phyloP scores from a whole-genome alignment of 2,113 vertebrate genomes.

The Macheiramphus alcinus region DNA sequence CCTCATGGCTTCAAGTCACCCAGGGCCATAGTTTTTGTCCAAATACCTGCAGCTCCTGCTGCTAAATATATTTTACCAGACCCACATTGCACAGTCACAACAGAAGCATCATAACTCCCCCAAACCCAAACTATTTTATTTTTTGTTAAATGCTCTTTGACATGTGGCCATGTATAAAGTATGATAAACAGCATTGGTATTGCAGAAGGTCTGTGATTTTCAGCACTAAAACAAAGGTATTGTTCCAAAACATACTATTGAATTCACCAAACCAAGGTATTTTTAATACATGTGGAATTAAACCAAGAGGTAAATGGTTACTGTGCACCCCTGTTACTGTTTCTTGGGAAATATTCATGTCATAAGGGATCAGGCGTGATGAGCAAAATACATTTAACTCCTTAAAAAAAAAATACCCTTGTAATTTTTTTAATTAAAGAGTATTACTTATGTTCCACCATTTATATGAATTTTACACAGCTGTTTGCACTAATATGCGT shows the following conservation, averaged over 20 bases:
- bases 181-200: not conserved
- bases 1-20: not conserved
- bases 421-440: constrained; percentile 46
- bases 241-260: not conserved
- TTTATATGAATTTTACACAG: constrained; percentile 58
- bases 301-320: not conserved
- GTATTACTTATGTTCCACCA: constrained; percentile 31
- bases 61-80: not conserved
- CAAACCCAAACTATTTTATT: not conserved
- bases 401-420: not conserved
- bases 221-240: not conserved
- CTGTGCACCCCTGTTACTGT: not conserved
- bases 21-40: not conserved
- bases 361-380: not conserved
- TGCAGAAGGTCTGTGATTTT: not conserved
- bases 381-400: not conserved
- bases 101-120: not conserved
- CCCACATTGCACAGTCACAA: not conserved
- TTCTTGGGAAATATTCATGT: not conserved
- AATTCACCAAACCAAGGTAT: not conserved
- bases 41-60: not conserved
- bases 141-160: constrained; percentile 41
- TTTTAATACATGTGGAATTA: not conserved
- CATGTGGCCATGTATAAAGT: not conserved
- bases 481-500: constrained; percentile 59